A percentile compares a stretch with the other conserved stretches of the same genome.
phyloP scores from a whole-genome alignment of 2,797 vertebrate species.

The Diglossa cyanea region DNA sequence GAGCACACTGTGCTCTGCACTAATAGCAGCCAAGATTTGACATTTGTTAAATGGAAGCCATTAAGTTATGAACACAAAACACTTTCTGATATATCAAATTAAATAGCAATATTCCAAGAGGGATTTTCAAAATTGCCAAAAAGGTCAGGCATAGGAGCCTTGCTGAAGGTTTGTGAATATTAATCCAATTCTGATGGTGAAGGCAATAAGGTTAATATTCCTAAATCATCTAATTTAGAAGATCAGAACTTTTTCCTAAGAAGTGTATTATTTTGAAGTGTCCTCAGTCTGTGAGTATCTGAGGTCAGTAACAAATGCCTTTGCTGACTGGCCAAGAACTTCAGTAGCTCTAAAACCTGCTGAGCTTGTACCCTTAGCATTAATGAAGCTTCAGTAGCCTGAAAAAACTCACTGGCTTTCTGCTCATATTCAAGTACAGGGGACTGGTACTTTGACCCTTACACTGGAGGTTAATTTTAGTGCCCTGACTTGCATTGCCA shows the following conservation, averaged over 20 bases:
- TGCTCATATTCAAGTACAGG: neutral
- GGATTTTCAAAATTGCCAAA: neutral
- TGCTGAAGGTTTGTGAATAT: neutral
- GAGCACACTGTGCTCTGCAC: neutral
- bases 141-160: neutral
- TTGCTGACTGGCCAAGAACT: neutral
- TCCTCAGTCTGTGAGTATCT: neutral
- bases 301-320: neutral
- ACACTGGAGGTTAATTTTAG: neutral
- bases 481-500: neutral
- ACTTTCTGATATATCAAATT: neutral
- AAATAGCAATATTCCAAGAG: neutral
- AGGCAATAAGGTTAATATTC: neutral
- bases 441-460: neutral
- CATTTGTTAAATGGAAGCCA: constrained; percentile 32
- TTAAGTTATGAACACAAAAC: constrained; percentile 14
- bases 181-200: neutral
- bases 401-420: neutral
- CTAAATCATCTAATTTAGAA: neutral
- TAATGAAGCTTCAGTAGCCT: neutral
- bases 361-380: neutral
- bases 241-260: neutral
- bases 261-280: neutral
- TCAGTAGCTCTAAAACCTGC: neutral
- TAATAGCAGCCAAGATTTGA: constrained; percentile 15